Conservation (phyloP, 2,797 vertebrate genomes). For the Thaleichthys pacificus region DNA sequence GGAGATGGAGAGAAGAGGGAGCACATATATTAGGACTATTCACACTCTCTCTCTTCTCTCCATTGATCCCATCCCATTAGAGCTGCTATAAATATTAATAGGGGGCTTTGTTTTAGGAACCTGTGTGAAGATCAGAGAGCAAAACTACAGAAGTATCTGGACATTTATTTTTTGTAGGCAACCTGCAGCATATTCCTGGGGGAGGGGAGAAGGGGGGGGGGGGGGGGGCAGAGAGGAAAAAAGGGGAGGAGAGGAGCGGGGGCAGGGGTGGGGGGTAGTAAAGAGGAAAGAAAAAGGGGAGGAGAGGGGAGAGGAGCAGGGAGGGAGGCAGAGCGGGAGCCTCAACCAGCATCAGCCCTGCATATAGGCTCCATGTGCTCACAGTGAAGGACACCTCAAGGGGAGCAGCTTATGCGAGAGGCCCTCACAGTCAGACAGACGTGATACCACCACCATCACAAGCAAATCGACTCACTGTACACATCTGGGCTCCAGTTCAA, state of each 20-base stretch:
- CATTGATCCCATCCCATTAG: slow-evolving; percentile 78
- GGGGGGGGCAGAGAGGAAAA: slow-evolving; percentile 41
- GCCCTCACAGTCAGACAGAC: slow-evolving; percentile 21
- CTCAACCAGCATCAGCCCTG: slow-evolving; percentile 43
- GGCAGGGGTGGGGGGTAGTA: too few relatives aligned
- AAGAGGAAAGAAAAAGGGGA: too few relatives aligned
- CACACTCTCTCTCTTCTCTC: slow-evolving; percentile 61
- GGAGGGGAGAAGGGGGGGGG: slow-evolving; percentile 48
- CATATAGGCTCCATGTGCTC: slow-evolving; percentile 59
- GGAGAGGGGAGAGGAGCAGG: slow-evolving; percentile 39
- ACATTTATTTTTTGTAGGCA: slow-evolving; percentile 53
- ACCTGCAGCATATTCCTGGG: slow-evolving; percentile 64
- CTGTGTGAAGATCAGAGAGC: slow-evolving; percentile 77
- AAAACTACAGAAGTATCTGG: slow-evolving; percentile 71
- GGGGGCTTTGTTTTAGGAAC: slow-evolving; percentile 75
- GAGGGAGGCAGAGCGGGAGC: slow-evolving; percentile 36
- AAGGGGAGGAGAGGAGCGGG: too few relatives aligned
- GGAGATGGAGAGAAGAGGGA: slow-evolving; percentile 57
- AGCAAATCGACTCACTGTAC: neutral
- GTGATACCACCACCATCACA: neutral
- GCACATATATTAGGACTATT: slow-evolving; percentile 77
- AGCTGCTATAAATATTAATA: slow-evolving; percentile 84
- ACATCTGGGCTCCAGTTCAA: neutral
- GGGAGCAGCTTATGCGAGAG: slow-evolving; percentile 56
- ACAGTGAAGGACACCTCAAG: slow-evolving; percentile 74